phyloP scores from a whole-genome alignment of 2,797 vertebrate species.

The Geotrypetes seraphini region DNA sequence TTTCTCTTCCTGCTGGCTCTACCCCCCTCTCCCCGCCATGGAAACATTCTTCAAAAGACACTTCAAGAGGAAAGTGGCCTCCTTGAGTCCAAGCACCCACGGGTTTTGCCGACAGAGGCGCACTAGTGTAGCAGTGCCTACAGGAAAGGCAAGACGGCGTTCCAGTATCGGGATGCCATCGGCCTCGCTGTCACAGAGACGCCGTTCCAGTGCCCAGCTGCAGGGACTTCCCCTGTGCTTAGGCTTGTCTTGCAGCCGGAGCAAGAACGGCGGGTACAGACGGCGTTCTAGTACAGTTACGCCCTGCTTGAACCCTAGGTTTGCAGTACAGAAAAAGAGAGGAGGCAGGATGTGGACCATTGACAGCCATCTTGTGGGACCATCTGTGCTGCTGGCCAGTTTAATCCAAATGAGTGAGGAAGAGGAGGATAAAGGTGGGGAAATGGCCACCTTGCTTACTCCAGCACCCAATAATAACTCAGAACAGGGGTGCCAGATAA shows the following conservation, averaged over 20 bases:
- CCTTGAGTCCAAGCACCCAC: neutral
- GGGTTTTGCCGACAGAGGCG: constrained; percentile 21
- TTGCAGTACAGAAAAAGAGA: constrained; percentile 43
- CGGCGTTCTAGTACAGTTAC: constrained; percentile 73
- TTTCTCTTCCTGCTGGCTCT: neutral
- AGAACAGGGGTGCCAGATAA: constrained; percentile 4
- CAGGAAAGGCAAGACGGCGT: constrained; percentile 70
- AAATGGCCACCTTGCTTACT: too few relatives aligned
- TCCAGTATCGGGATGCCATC: constrained; percentile 74
- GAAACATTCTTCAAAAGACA: constrained; percentile 77
- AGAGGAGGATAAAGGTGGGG: neutral
- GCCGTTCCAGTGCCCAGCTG: constrained; percentile 47
- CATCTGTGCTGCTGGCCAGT: constrained; percentile 60
- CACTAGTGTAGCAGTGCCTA: constrained; percentile 44
- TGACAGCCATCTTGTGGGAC: constrained; percentile 53
- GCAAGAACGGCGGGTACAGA: constrained; percentile 17
- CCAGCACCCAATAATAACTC: too few relatives aligned
- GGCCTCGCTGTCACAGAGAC: constrained; percentile 38
- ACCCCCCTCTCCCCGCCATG: constrained; percentile 45
- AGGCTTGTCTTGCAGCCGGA: constrained; percentile 1
- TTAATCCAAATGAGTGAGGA: constrained; percentile 50
- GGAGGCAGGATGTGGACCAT: constrained; percentile 23
- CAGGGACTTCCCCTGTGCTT: constrained; percentile 37
- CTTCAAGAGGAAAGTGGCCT: constrained; percentile 51
- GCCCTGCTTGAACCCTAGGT: constrained; percentile 54